phyloP scores from a whole-genome alignment of 2,888 invertebrate species.

The Lingula anatina region DNA sequence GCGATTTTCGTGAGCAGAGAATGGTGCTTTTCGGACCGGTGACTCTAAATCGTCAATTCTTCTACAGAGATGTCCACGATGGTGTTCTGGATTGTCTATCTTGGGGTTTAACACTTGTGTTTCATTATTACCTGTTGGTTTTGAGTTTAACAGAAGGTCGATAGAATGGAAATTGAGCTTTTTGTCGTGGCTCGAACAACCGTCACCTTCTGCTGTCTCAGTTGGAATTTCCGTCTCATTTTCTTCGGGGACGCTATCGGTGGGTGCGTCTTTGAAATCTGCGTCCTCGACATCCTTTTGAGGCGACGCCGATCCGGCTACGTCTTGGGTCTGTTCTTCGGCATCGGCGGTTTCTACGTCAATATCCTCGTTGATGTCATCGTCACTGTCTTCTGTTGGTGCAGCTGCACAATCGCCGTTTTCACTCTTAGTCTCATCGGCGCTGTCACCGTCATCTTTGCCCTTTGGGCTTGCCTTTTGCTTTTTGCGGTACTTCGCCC shows the following conservation, averaged over 20 bases:
- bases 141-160: no score
- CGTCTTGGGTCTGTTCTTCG: no score
- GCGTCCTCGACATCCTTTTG: conserved; percentile 2
- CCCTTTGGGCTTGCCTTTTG: conserved; percentile 54
- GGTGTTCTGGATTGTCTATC: no score
- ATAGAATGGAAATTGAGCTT: no score
- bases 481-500: conserved; percentile 96
- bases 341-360: conserved; percentile 15
- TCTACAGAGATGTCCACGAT: no score
- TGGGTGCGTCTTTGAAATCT: background rate
- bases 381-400: conserved; percentile 6
- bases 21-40: no score
- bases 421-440: conserved; percentile 5
- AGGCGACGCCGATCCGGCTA: no score
- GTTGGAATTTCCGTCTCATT: background rate
- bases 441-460: background rate
- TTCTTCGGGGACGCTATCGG: background rate
- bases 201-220: background rate
- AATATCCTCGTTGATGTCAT: conserved; percentile 10
- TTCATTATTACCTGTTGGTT: no score
- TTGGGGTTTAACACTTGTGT: no score
- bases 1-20: no score
- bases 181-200: background rate
- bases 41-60: no score
- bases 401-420: background rate